phyloP scores from a whole-genome alignment of 2,888 invertebrate species.

The Aspidiotus destructor region DNA sequence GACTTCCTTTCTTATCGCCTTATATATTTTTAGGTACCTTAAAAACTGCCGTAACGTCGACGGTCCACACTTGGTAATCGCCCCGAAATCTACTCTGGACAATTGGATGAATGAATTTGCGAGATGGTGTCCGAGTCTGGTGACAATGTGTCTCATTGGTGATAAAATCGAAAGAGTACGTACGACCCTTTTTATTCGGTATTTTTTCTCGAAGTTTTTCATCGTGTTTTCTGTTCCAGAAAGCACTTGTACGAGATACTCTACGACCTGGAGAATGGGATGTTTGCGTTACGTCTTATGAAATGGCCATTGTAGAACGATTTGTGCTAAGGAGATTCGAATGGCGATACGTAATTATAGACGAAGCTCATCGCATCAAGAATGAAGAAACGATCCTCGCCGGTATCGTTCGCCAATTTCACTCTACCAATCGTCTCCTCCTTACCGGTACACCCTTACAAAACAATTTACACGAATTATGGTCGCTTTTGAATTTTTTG shows the following conservation, averaged over 20 bases:
- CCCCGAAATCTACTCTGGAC: constrained; percentile 93
- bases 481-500: constrained; percentile 94
- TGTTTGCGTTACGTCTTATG: constrained; percentile 95
- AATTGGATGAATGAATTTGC: constrained; percentile 98
- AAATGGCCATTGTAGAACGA: constrained; percentile 96
- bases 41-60: constrained; percentile 84
- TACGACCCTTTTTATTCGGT: constrained; percentile 25
- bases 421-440: constrained; percentile 86
- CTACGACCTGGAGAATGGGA: constrained; percentile 92
- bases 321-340: constrained; percentile 95
- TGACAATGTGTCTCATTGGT: constrained; percentile 89
- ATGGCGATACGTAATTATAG: constrained; percentile 99
- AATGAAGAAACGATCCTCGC: constrained; percentile 98
- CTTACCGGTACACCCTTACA: constrained; percentile 96
- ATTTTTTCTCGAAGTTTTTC: neutral
- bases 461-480: constrained; percentile 95
- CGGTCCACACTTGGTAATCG: constrained; percentile 96
- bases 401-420: constrained; percentile 90
- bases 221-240: constrained; percentile 46
- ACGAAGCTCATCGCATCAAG: constrained; percentile 98
- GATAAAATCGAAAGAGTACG: constrained; percentile 81
- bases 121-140: constrained; percentile 90
- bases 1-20: too few relatives aligned
- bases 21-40: constrained; percentile 56
- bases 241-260: constrained; percentile 77